Conservation (phyloP, 2,113 vertebrate genomes). For the Leptobrachium leishanense region DNA sequence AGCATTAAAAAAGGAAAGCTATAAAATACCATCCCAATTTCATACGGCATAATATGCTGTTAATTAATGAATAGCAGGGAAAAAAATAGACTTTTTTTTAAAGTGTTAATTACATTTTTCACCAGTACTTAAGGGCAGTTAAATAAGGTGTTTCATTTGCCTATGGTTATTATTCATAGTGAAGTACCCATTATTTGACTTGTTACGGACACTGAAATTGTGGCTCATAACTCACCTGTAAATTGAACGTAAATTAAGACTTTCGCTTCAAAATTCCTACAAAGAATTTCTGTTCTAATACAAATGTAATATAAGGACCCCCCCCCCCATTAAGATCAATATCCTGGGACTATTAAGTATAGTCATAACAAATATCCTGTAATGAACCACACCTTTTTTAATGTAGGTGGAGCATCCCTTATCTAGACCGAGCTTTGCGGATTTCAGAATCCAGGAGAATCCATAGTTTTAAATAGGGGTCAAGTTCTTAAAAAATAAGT, state of each 20-base stretch:
- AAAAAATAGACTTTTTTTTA: constrained; percentile 28
- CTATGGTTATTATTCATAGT: constrained; percentile 42
- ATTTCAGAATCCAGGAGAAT: no score
- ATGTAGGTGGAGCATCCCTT: no score
- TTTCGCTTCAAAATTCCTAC: no score
- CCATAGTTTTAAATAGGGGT: no score
- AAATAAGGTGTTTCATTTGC: constrained; percentile 54
- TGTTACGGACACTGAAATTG: constrained; percentile 22
- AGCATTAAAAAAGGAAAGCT: constrained; percentile 35
- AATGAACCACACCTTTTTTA: no score
- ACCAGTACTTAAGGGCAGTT: constrained; percentile 39
- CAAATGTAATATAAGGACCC: no score
- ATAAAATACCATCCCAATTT: constrained; percentile 30
- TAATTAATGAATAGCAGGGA: constrained; percentile 53
- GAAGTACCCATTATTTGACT: constrained; percentile 40
- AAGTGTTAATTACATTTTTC: constrained; percentile 52
- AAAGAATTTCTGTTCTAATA: not conserved
- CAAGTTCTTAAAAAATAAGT: no score
- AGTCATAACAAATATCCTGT: no score
- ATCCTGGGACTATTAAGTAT: no score
- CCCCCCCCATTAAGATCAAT: no score
- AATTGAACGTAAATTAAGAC: no score
- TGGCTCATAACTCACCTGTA: not conserved
- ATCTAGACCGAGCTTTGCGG: no score
- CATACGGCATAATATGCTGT: constrained; percentile 26